Evolutionary conservation across 2,797 vertebrate genomes (phyloP), one percentile per base, ranked within the genome.

Genomic region (Nyctalus aviator): DNA sequence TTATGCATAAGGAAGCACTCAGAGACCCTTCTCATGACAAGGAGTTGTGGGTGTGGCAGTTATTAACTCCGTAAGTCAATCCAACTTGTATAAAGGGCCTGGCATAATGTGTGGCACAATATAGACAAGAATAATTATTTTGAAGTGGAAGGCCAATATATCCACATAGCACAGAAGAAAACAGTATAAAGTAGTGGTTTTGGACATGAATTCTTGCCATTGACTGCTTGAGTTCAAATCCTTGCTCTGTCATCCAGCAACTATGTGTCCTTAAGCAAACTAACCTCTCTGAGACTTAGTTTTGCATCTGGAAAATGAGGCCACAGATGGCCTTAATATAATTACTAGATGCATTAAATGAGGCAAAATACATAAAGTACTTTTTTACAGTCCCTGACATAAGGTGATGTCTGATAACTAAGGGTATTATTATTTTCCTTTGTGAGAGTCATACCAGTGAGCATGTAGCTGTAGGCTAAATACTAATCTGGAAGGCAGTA

Each of bases 191-290:
- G 12, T 7, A 55, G 46, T 76, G 57, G 15, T 32, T 86, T 69
- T n/a, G 15, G 6, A n/a, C 73, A 18, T 88, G 18, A n/a, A 81
- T 66, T 88, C 35, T 57, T 76, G 41, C 62, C 79, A 76, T 20
- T 77, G 66, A 37, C 85, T 76, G 35, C 81, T 59, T 86, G 62
- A 88, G 37, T 83, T 92, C 71, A 91, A 77, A 92, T 94, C 84
- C 84, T 57, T 86, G 44, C 37, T 94, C 78, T 79, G 76, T 72
- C 76, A 71, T 48, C 44, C 50, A 87, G 76, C 88, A 86, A 88
- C 64, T 23, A 46, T 30, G 9, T 32, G 57, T 91, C 75, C 20
- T 88, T 55, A 76, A 88, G 41, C 59, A 90, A 90, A 55, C 35
- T 46, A 78, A 44, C 32, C 17, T 93, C 53, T n/a, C 78, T 66